Conservation (phyloP, 2,113 vertebrate species). For the Hiodon tergisus region DNA sequence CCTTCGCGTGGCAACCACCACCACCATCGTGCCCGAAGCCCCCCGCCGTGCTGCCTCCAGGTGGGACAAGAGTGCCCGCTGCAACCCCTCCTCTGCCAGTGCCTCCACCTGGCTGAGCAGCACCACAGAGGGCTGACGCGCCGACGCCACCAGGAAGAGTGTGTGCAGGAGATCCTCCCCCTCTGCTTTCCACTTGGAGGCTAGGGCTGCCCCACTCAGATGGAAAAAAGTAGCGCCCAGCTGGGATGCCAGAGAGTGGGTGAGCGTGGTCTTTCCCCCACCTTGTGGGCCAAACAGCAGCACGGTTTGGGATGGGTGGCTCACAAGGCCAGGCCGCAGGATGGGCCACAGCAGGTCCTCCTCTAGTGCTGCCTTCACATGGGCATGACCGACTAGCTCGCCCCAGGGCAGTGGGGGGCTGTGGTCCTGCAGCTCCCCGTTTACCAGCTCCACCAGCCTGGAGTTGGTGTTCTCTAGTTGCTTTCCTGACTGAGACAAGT, state of each 20-base stretch:
- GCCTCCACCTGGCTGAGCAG: slow-evolving; percentile 82
- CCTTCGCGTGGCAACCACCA: slow-evolving; percentile 79
- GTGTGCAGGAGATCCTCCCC: slow-evolving; percentile 81
- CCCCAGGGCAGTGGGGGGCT: slow-evolving; percentile 80
- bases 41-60: slow-evolving; percentile 76
- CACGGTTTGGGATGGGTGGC: slow-evolving; percentile 69
- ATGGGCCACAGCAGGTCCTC: slow-evolving; percentile 91
- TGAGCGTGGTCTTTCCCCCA: slow-evolving; percentile 78
- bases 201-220: slow-evolving; percentile 70
- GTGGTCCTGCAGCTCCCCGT: slow-evolving; percentile 78
- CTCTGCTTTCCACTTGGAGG: slow-evolving; percentile 77
- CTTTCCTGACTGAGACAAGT: slow-evolving; percentile 57
- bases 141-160: slow-evolving; percentile 74
- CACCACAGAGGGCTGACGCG: slow-evolving; percentile 76
- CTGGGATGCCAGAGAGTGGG: slow-evolving; percentile 82
- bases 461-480: slow-evolving; percentile 71
- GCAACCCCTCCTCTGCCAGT: slow-evolving; percentile 69
- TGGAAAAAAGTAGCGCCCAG: slow-evolving; percentile 80
- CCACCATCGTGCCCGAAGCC: slow-evolving; percentile 61
- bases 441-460: slow-evolving; percentile 73
- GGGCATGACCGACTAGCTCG: slow-evolving; percentile 77
- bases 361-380: slow-evolving; percentile 81
- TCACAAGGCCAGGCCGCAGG: slow-evolving; percentile 61
- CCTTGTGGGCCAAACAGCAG: slow-evolving; percentile 90
- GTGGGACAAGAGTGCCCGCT: slow-evolving; percentile 73